Percentiles rank a stretch among this genome's conserved stretches.
These are phyloP conservation scores for Troides oblongomaculatus DNA, from an alignment of 2,888 invertebrate genomes.

Conservation along the genomic window DNA sequence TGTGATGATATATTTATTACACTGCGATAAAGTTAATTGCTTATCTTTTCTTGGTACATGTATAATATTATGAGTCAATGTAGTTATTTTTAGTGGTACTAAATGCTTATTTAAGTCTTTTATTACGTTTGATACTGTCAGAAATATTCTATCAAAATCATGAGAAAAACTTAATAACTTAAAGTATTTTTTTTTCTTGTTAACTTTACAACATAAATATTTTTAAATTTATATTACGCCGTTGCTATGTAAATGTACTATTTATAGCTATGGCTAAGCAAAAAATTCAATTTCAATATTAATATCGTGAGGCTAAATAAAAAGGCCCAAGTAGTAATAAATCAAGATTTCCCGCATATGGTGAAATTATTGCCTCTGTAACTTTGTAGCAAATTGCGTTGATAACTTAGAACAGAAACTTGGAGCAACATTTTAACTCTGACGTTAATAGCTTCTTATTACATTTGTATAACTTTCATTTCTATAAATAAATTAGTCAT, in stretches of 20 bases:
- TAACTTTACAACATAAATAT: background rate
- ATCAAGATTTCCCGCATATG: constrained; percentile 35
- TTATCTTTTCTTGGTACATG: too few species aligned
- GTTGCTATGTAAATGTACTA: background rate
- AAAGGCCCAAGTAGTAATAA: constrained; percentile 15
- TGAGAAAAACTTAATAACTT: too few species aligned
- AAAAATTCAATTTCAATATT: background rate
- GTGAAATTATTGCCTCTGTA: constrained; percentile 43
- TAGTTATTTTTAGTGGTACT: too few species aligned
- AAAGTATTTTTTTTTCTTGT: too few species aligned
- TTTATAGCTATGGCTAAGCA: background rate
- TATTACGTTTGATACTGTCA: too few species aligned
- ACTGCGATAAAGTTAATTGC: too few species aligned
- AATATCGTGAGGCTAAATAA: constrained; percentile 3
- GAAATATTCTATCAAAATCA: too few species aligned
- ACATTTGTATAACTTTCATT: background rate
- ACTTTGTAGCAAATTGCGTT: constrained; percentile 38
- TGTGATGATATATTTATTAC: too few species aligned
- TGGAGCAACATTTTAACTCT: constrained; percentile 42
- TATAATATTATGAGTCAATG: too few species aligned
- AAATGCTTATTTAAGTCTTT: too few species aligned
- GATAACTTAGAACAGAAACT: constrained; percentile 36
- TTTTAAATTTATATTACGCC: background rate
- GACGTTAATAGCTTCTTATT: constrained; percentile 40
- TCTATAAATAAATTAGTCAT: background rate